Evolutionary conservation across 2,797 vertebrate species (phyloP).

Genomic region (Pelochelys cantorii): DNA sequence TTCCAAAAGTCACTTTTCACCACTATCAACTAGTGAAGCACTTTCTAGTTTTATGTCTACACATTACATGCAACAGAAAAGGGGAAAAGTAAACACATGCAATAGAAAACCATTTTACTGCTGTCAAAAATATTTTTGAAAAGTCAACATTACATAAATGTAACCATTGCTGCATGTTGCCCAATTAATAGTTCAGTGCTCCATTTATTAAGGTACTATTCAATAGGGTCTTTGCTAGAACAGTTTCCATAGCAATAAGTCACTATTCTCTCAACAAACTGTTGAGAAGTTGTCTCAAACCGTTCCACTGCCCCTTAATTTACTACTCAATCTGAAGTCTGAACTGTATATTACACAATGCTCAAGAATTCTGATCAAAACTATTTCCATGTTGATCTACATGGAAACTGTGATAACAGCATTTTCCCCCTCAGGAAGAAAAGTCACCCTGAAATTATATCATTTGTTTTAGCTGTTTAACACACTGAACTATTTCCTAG

Average conservation of each 20-base stretch:
- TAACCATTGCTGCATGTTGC: rapidly evolving
- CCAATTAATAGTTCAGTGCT: not conserved
- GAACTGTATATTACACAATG: not conserved
- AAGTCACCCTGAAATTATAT: rapidly evolving
- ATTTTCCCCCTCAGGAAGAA: not conserved
- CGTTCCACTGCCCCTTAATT: not conserved
- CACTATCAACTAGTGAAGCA: not conserved
- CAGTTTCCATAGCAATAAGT: rapidly evolving
- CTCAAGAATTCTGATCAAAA: not conserved
- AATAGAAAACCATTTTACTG: rapidly evolving
- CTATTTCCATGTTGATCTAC: not conserved
- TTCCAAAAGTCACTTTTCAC: not conserved
- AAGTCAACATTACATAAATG: rapidly evolving
- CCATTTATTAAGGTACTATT: rapidly evolving
- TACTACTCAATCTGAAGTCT: not conserved
- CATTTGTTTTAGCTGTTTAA: rapidly evolving
- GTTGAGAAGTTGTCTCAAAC: not conserved
- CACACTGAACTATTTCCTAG: not conserved
- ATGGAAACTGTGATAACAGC: rapidly evolving
- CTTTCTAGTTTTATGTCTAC: not conserved
- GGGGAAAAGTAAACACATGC: not conserved
- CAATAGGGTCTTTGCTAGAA: not conserved
- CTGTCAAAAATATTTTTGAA: not conserved
- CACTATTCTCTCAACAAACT: rapidly evolving
- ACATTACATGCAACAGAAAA: not conserved